Conservation (phyloP, 2,888 invertebrate genomes). For the Agonopterix alstromeriana region DNA sequence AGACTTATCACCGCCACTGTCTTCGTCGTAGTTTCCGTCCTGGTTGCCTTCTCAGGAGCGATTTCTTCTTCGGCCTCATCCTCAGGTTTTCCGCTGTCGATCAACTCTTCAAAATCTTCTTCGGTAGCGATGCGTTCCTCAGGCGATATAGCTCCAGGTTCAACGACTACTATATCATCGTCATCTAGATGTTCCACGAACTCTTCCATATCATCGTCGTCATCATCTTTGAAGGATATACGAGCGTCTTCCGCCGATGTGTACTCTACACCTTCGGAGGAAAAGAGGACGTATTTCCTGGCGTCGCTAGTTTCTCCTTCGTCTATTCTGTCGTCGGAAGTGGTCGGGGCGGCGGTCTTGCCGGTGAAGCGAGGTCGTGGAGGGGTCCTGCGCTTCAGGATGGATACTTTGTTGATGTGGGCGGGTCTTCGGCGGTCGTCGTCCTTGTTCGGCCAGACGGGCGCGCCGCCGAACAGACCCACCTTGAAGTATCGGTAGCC, state of each 20-base stretch:
- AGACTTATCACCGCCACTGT: conserved; percentile 73
- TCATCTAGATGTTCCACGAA: conserved; percentile 66
- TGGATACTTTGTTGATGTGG: conserved; percentile 74
- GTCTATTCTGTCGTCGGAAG: conserved; percentile 18
- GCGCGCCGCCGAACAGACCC: conserved; percentile 81
- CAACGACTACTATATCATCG: conserved; percentile 79
- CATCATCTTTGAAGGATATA: conserved; percentile 42
- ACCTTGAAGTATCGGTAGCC: conserved; percentile 78
- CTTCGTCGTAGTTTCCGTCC: conserved; percentile 70
- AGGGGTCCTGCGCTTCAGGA: conserved; percentile 77
- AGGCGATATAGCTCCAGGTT: conserved; percentile 76
- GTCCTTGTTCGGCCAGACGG: conserved; percentile 77
- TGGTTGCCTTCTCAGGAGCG: conserved; percentile 55
- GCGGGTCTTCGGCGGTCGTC: conserved; percentile 48
- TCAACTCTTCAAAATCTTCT: conserved; percentile 81
- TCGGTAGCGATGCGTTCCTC: conserved; percentile 80
- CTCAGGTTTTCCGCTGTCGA: conserved; percentile 78
- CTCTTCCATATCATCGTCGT: conserved; percentile 54
- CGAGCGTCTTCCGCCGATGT: conserved; percentile 73
- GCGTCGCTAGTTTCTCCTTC: conserved; percentile 65
- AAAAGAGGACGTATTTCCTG: conserved; percentile 80
- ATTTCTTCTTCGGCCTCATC: conserved; percentile 60
- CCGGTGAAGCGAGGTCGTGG: conserved; percentile 66
- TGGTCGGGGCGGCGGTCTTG: conserved; percentile 37
- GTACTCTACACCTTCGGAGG: conserved; percentile 78